phyloP scores from a whole-genome alignment of 2,797 vertebrate genomes.

The Peromyscus aztecus region DNA sequence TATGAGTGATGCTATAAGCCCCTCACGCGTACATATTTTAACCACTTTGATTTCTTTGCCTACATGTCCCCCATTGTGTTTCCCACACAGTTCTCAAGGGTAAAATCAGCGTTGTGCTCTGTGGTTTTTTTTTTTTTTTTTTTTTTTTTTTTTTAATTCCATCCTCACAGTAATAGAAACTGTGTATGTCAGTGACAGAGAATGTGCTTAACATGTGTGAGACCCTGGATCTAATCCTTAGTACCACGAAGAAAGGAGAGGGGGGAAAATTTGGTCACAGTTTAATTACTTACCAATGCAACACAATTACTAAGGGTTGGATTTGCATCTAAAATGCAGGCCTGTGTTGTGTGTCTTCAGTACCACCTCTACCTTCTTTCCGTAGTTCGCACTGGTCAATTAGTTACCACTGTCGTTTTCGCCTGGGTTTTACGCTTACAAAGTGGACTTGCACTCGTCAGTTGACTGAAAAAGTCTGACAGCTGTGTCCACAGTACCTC shows the following conservation, averaged over 20 bases:
- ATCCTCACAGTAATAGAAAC: background rate
- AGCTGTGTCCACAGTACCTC: background rate
- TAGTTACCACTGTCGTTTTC: background rate
- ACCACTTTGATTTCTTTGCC: background rate
- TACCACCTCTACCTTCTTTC: background rate
- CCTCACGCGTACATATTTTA: background rate
- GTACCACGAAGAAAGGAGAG: no score
- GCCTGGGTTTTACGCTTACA: constrained; percentile 6
- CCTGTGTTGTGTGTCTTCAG: background rate
- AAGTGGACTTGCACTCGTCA: background rate
- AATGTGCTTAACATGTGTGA: background rate
- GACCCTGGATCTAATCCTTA: background rate
- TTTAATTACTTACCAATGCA: background rate
- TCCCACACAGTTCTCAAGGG: background rate
- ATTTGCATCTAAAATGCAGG: background rate
- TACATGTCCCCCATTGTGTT: background rate
- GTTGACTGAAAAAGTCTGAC: background rate
- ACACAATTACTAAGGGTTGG: background rate
- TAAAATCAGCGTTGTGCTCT: background rate
- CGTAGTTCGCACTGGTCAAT: background rate
- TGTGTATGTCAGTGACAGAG: background rate
- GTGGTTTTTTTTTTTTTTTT: background rate
- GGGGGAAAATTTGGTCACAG: no score
- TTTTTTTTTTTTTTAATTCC: background rate
- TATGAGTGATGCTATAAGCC: background rate